Base-by-base conservation (phyloP, 2,797 vertebrate genomes). In the Leptatherina wallacei region DNA sequence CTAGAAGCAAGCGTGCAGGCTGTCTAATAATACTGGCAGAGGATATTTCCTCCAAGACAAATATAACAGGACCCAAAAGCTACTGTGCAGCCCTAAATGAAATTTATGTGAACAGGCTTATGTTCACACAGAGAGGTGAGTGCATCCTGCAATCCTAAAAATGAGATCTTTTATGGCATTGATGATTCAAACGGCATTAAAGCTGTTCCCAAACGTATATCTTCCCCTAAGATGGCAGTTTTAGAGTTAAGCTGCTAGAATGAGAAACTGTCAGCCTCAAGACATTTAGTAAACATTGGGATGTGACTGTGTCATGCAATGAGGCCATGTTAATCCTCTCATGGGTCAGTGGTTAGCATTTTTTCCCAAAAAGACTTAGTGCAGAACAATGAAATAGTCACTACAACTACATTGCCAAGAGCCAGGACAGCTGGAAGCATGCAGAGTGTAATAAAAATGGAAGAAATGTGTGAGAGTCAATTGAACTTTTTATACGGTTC, bases 381-480 rank as follows among this genome's bases (percentile, higher is more conserved):
- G 65, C 33, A 35, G 85, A 89, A 89, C 87, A 91, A 86, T 77
- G 71, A 86, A 60, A 83, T 61, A 56, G 79, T 87, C 84, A 83
- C 63, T 77, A 40, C 42, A 65, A 12, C 42, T 42, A 63, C 79
- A 77, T 64, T 69, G 35, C 62, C 29, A n/a, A 22, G 67, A 69
- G 72, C 69, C 66, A 44, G 73, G 61, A 59, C 71, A 59, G 82
- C 70, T 30, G 61, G 55, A 71, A 60, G 63, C 20, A 56, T 22
- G 29, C 49, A 63, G 60, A 77, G 70, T 49, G 65, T 11, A 55
- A 35, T 70, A 36, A 11, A 66, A 82, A 77, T 57, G 51, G 49
- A 73, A 74, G 40, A 78, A 68, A 80, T 24, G 7, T 60, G 62
- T 65, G 27, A 62, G 33, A 75, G 61, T 57, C 36, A 57, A 59